Evolutionary conservation across 2,888 invertebrate species (phyloP), one percentile per base, ranked within the genome.

Genomic region (Operophtera brumata): DNA sequence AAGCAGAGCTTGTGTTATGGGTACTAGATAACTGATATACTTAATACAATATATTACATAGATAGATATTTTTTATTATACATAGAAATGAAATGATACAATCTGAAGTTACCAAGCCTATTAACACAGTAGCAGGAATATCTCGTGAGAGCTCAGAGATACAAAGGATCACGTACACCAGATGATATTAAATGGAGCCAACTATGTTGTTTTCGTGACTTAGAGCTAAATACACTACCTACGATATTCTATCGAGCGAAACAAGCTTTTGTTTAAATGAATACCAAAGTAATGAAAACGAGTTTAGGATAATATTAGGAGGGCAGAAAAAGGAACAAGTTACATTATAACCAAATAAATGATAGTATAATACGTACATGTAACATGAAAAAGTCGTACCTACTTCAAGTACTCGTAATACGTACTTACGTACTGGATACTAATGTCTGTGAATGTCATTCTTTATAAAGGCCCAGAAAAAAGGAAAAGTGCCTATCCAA

Each of bases 171-270:
- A 88, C 87, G 89, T 86, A 77, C 77, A 67, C 73, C 65, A 73
- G 75, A 86, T 86, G 79, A 78, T 80, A 82, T 75, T 77, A 78
- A 80, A 75, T 78, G 77, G 77, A 76, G 75, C 70, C 71, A 74
- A 78, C 77, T 78, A 84, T 80, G 77, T 72, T 69, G 77, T 77
- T 77, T 82, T 83, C 86, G 86, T 87, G 87, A 84, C 86, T 82
- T 69, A 58, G 36, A 59, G 47, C 46, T 58, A 34, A 47, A 44
- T 47, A 48, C 41, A 45, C 41, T 36, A 28, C 28, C 20, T 20
- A 14, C 11, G 7, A 47, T 56, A 40, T 47, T 50, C 41, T 39
- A 14, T 35, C 20, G 20, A 43, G 8, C 8, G 9, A 28, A 42
- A 28, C 45, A 40, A 40, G 45, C 32, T 51, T 40, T 25, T 7